Percentiles rank a stretch among this genome's conserved stretches.
Conservation (phyloP, 2,888 invertebrate species). For the Nomada goodeniana region DNA sequence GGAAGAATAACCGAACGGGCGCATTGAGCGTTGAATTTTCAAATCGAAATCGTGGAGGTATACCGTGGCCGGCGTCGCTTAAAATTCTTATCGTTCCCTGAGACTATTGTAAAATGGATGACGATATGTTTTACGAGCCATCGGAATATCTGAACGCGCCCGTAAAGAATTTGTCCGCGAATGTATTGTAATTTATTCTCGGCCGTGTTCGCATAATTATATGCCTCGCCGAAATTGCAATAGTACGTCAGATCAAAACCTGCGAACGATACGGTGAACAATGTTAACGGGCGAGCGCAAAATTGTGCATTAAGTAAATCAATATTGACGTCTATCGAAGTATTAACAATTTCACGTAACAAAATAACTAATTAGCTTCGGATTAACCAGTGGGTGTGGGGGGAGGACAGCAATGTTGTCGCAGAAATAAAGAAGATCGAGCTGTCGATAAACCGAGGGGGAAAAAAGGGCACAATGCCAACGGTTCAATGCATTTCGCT, state of each 20-base stretch:
- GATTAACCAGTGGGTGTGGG: background rate
- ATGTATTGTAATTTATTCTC: background rate
- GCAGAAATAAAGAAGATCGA: background rate
- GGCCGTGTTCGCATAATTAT: background rate
- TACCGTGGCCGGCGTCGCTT: background rate
- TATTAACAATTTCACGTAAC: background rate
- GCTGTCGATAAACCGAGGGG: background rate
- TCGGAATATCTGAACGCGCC: too few relatives aligned
- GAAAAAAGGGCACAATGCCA: background rate
- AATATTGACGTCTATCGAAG: conserved; percentile 2
- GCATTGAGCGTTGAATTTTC: background rate
- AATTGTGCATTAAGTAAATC: conserved; percentile 19
- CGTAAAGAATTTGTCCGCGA: too few relatives aligned
- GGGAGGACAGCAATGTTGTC: background rate
- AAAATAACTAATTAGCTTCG: conserved; percentile 22
- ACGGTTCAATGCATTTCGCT: background rate
- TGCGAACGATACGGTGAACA: conserved; percentile 6
- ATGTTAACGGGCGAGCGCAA: background rate
- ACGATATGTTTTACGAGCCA: too few relatives aligned
- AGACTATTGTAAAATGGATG: too few relatives aligned
- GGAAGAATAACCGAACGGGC: conserved; percentile 15
- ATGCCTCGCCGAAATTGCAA: background rate
- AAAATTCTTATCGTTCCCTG: background rate
- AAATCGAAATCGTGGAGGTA: conserved; percentile 29
- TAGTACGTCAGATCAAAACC: background rate